Percentiles rank a stretch among this genome's conserved stretches.
phyloP scores from a whole-genome alignment of 2,888 invertebrate genomes.

The Beris morrisii region DNA sequence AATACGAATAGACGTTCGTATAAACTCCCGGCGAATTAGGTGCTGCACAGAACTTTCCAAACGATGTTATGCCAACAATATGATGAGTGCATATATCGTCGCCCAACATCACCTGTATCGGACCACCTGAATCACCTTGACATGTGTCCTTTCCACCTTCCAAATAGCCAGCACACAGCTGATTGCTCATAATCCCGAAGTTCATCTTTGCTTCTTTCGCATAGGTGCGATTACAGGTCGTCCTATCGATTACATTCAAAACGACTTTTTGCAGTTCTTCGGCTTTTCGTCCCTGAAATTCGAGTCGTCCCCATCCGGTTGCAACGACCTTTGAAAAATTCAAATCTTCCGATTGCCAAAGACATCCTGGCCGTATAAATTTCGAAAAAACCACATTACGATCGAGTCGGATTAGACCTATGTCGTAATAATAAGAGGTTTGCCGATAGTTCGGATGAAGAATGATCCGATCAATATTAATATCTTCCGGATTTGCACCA shows the following conservation, averaged over 20 bases:
- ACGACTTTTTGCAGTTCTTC: slow-evolving; percentile 54
- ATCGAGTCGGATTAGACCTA: slow-evolving; percentile 60
- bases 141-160: slow-evolving; percentile 38
- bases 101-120: slow-evolving; percentile 30
- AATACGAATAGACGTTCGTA: slow-evolving; percentile 34
- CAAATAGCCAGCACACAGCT: slow-evolving; percentile 38
- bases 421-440: slow-evolving; percentile 62
- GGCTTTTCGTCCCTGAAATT: slow-evolving; percentile 50
- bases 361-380: slow-evolving; percentile 52
- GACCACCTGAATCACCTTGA: slow-evolving; percentile 43
- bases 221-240: slow-evolving; percentile 19
- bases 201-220: slow-evolving; percentile 5
- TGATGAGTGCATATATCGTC: slow-evolving; percentile 1
- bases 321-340: slow-evolving; percentile 49
- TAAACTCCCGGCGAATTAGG: slow-evolving; percentile 35
- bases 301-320: slow-evolving; percentile 54
- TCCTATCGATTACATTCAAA: slow-evolving; percentile 42
- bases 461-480: slow-evolving; percentile 54
- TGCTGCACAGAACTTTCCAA: slow-evolving; percentile 32
- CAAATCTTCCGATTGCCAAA: slow-evolving; percentile 46
- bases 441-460: slow-evolving; percentile 59
- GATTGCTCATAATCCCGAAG: slow-evolving; percentile 34
- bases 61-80: slow-evolving; percentile 34
- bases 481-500: slow-evolving; percentile 49
- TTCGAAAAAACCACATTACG: slow-evolving; percentile 45